Conservation (phyloP, 2,113 vertebrate species). For the Paracanthobrama guichenoti region DNA sequence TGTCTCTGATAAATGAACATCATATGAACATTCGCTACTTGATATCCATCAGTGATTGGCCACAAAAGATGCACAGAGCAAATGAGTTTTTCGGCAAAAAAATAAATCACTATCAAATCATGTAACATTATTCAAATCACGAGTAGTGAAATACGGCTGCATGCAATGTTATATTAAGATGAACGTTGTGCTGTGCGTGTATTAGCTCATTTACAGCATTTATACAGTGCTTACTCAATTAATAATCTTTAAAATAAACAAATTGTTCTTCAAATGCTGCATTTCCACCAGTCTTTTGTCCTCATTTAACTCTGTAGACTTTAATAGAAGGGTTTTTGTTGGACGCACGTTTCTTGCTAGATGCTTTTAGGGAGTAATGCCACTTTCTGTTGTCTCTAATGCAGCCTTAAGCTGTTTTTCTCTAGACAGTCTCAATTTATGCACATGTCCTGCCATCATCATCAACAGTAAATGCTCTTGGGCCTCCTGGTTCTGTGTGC, state of each 20-base stretch:
- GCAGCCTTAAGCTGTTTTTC: conserved; percentile 28
- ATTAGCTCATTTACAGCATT: conserved; percentile 41
- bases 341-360: neutral
- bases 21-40: conserved; percentile 62
- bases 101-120: conserved; percentile 46
- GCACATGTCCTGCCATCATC: conserved; percentile 24
- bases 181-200: conserved; percentile 39
- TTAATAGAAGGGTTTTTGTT: neutral
- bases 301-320: neutral
- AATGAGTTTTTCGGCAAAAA: conserved; percentile 39
- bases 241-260: conserved; percentile 43
- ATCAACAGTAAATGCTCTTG: conserved; percentile 29
- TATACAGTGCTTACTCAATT: conserved; percentile 27
- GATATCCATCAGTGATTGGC: conserved; percentile 47
- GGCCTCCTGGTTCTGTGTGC: conserved; percentile 17
- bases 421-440: conserved; percentile 35
- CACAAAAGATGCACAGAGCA: conserved; percentile 52
- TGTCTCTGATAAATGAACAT: conserved; percentile 64
- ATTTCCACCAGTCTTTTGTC: conserved; percentile 25
- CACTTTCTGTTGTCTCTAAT: conserved; percentile 8
- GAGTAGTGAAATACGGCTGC: conserved; percentile 32
- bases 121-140: conserved; percentile 39
- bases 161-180: conserved; percentile 51
- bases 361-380: conserved; percentile 30
- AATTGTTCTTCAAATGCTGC: conserved; percentile 32